Base-by-base conservation (phyloP, 2,888 invertebrate genomes). In the Drosophila subquinaria region DNA sequence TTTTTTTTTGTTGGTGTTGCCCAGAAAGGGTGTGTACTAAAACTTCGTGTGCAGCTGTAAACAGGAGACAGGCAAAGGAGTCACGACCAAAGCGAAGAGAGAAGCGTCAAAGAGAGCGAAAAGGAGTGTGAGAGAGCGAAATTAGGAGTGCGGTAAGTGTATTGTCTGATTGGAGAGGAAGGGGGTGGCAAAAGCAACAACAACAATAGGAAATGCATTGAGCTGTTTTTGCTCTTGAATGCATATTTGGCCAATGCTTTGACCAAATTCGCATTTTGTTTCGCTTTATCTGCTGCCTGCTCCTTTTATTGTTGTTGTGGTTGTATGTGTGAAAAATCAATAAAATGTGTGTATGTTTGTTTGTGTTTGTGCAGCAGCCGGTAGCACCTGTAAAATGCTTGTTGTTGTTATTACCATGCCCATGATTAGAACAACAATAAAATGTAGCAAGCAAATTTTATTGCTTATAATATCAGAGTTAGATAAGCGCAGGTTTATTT, bases 341-440 rank as follows among this genome's bases (percentile, higher is more conserved):
- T 76, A 76, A 69, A 69, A 69, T 17, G 17, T 36, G 47, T 38
- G 43, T 55, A 62, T 60, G 52, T 62, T 62, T 74, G 79, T 75
- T 70, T 79, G 65, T 63, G 33, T 52, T 79, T 79, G 80, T 79
- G 76, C 76, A 79, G 76, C 76, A 79, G 76, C 76, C 80, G 76
- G 70, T 75, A 43, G 57, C 67, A 57, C 56, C 73, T 69, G 60
- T 17, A 43, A 30, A 33, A 17, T 27, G 38, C 11, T 51, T 51
- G 51, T 51, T 51, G 35, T 10, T 33, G 9, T 30, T 48, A 1
- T 30, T 30, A 2, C 30, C 30, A 0, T 6, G 17, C 17, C 13
- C 33, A 36, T 13, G 38, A 8, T 38, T n/a, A 38, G 3, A 47
- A 47, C 15, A 47, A 53, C 17, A 11, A 42, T 15, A 35, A 23